phyloP scores from a whole-genome alignment of 92 coral and sea anemone species.

The Phenganax marumi region DNA sequence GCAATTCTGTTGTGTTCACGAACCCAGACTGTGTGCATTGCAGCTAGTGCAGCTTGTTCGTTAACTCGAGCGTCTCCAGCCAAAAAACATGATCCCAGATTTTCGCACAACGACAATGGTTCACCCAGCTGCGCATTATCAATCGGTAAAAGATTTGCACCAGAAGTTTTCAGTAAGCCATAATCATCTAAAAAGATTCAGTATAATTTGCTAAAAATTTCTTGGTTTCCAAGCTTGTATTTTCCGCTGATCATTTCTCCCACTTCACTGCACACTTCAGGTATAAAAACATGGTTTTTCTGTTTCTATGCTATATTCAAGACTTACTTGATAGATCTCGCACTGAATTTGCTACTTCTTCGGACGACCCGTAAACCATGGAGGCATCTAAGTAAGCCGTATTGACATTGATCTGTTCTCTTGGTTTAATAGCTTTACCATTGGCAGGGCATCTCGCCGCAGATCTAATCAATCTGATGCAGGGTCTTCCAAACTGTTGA shows the following conservation, averaged over 20 bases:
- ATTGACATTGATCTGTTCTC: slow-evolving; percentile 34
- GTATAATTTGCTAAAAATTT: neutral
- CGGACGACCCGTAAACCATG: slow-evolving; percentile 27
- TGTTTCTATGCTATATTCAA: too few relatives aligned
- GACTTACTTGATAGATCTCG: slow-evolving; percentile 22
- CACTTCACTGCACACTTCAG: too few relatives aligned
- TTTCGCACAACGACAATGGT: slow-evolving; percentile 10
- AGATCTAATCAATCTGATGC: slow-evolving; percentile 33
- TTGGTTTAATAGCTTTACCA: neutral
- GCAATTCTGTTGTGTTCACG: slow-evolving; percentile 33
- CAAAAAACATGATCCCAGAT: slow-evolving; percentile 13
- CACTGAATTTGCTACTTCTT: slow-evolving; percentile 15
- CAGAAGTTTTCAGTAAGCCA: slow-evolving; percentile 20
- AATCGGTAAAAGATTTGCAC: slow-evolving; percentile 24
- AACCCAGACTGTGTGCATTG: slow-evolving; percentile 25
- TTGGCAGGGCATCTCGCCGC: slow-evolving; percentile 25
- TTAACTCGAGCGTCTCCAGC: slow-evolving; percentile 27
- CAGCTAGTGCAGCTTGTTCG: slow-evolving; percentile 33
- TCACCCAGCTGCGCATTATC: slow-evolving; percentile 6
- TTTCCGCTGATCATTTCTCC: too few relatives aligned
- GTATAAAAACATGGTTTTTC: neutral
- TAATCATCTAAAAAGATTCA: slow-evolving; percentile 4
- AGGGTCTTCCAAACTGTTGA: neutral
- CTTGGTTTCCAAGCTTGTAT: too few relatives aligned
- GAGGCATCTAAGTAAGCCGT: slow-evolving; percentile 29